Base-by-base conservation (phyloP, 2,113 vertebrate genomes). In the Phaethornis superciliosus region DNA sequence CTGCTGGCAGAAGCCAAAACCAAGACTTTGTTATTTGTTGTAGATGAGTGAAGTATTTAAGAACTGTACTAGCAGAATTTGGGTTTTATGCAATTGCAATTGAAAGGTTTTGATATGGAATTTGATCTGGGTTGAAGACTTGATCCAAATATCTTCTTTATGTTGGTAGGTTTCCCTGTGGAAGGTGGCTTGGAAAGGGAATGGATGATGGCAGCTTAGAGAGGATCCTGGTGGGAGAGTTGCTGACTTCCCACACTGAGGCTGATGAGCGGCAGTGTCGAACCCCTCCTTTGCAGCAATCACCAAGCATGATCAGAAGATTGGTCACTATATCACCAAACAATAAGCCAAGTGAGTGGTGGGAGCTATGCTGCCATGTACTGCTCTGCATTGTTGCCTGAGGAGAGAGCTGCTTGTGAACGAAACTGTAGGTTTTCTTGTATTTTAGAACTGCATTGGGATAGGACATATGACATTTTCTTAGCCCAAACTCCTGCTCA, bases 141-240 rank as follows among this genome's bases (percentile, higher is more conserved):
- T 46, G 32, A 71, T 81, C 6, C 20, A 28, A 0, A 2, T 55
- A 14, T 40, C 15, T 88, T 26, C 56, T 42, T 81, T 90, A 10
- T 85, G 32, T 83, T 69, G 19, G n/a, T 85, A 99, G 99, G 98
- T 99, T 99, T 96, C 99, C 99, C 0, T 99, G 99, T 40, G 99
- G 99, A 70, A 98, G 99, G 59, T 99, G 99, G 99, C 95, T 99
- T 92, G 99, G 99, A 51, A 99, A 99, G 64, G 99, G 99, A 4
- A 99, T 99, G 96, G 99, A 99, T 58, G 99, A 99, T 3, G 99
- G 99, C 77, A 99, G 99, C 94, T 96, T 99, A 85, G 99, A 99
- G 96, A 98, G 99, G 83, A 98, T 99, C 90, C 97, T 99, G 32
- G 99, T 99, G 70, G 99, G 99, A 89, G 99, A 99, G 93, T 84